A percentile compares a stretch with the other conserved stretches of the same genome.
Conservation (phyloP, 2,113 vertebrate species). For the Narcine bancroftii region DNA sequence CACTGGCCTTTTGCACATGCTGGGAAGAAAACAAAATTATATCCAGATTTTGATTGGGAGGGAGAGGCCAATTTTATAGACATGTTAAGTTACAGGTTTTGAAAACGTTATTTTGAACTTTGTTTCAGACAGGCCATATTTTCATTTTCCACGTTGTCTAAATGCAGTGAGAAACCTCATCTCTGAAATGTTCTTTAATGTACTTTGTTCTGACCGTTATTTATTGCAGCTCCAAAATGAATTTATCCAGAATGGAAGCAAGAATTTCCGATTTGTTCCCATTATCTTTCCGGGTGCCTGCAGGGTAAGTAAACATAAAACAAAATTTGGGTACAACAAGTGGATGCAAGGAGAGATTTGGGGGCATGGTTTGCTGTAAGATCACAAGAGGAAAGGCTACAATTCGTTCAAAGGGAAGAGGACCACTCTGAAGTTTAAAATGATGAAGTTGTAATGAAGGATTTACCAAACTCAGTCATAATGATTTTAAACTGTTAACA, state of each 20-base stretch:
- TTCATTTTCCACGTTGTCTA: background rate
- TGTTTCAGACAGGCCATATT: too few species aligned
- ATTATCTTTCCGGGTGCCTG: constrained; percentile 63
- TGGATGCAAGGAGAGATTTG: background rate
- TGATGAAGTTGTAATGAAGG: background rate
- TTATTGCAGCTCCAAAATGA: constrained; percentile 61
- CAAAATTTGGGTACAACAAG: background rate
- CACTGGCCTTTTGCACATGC: background rate
- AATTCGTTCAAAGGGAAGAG: background rate
- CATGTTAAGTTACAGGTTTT: background rate
- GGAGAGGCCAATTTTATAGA: too few species aligned
- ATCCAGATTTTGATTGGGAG: background rate
- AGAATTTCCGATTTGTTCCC: constrained; percentile 68
- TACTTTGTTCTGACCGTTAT: background rate
- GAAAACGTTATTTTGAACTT: background rate
- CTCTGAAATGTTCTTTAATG: background rate
- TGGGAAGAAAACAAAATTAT: background rate
- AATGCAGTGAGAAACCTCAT: background rate
- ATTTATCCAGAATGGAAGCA: constrained; percentile 70
- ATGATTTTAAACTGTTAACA: background rate
- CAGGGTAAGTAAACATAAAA: constrained; percentile 48
- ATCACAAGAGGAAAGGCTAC: background rate
- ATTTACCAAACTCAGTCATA: background rate
- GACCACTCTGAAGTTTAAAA: background rate
- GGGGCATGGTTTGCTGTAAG: background rate